Base-by-base conservation (phyloP, 2,113 vertebrate genomes). In the Gavialis gangeticus region DNA sequence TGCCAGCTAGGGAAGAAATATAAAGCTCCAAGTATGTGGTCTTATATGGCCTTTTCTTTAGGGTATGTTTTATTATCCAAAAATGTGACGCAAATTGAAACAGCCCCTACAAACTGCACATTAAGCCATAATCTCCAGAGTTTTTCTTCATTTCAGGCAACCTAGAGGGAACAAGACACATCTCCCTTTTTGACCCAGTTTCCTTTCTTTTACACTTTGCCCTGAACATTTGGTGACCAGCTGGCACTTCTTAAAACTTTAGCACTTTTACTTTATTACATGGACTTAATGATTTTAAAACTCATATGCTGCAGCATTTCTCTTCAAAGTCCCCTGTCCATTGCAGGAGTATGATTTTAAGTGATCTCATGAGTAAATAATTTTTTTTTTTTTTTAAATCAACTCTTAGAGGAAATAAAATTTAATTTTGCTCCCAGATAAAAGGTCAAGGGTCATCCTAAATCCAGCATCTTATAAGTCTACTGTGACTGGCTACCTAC, bases 251-350 rank as follows among this genome's bases (percentile, higher is more conserved):
- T n/a, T 5, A 28, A 87, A n/a, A 4, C 4, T 71, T 22, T 54
- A 73, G 21, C 57, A 4, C 15, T 2, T 75, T 17, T 78, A 5
- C 0, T 0, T 7, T 22, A 25, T 0, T 56, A 10, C 0, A 69
- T 4, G 21, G n/a, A 34, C 22, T 34, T 34, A 71, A 37, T 34
- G 19, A 37, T 34, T 37, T 71, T 22, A 71, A 37, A 1, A 21
- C 46, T 0, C 2, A 59, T 3, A 73, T 19, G n/a, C 5, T 17
- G 54, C 18, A 57, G 10, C 10, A 25, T 17, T 46, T 10, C 75
- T 46, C 60, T 34, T 18, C 4, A 8, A 73, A 12, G 27, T 12
- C 25, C 75, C 19, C 63, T 19, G 18, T 1, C 64, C 73, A 22
- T n/a, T 85, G 4, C 75, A 64, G 0, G 5, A 21, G 3, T 1